These are phyloP conservation scores for Pantala flavescens DNA, from an alignment of 1,140 invertebrate species.

Conservation along the genomic window DNA sequence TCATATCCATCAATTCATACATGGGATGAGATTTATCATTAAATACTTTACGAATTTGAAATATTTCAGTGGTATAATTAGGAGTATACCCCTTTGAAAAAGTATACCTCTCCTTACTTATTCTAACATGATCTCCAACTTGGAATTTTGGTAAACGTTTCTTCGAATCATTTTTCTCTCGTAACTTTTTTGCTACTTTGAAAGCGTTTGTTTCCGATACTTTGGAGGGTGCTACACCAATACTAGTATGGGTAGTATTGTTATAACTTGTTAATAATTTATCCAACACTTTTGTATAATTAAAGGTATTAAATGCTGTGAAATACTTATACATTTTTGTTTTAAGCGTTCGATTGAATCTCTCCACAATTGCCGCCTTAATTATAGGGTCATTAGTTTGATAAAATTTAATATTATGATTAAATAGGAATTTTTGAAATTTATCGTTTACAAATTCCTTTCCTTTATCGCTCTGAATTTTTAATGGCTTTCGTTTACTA, in stretches of 20 bases:
- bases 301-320: not conserved
- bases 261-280: not conserved
- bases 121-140: constrained; percentile 18
- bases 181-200: not conserved
- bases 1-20: not conserved
- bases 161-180: not conserved
- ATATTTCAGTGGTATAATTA: constrained; percentile 19
- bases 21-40: not conserved
- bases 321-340: not conserved
- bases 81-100: constrained; percentile 21
- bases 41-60: constrained; percentile 17
- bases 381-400: not conserved
- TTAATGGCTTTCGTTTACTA: constrained; percentile 5
- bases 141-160: constrained; percentile 15
- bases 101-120: constrained; percentile 18
- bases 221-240: not conserved
- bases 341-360: not conserved
- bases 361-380: not conserved
- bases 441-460: not conserved
- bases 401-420: not conserved
- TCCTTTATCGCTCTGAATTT: not conserved
- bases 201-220: not conserved
- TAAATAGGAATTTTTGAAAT: not conserved
- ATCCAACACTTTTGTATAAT: not conserved
- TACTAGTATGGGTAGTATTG: not conserved